Evolutionary conservation across 1,140 invertebrate genomes (phyloP).

Genomic region (Penaeus vannamei): DNA sequence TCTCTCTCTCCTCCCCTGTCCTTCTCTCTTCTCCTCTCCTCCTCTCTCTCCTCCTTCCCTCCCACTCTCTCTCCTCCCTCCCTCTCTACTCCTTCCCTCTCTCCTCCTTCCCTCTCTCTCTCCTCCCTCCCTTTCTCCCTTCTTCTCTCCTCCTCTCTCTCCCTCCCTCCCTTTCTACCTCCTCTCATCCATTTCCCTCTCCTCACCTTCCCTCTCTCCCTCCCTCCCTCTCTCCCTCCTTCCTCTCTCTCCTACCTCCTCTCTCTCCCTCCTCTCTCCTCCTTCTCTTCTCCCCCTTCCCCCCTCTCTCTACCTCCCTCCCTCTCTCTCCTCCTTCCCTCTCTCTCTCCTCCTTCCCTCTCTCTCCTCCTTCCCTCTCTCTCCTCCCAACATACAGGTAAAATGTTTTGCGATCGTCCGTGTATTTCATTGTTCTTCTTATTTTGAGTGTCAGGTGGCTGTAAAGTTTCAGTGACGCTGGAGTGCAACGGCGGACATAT

Average conservation of each 20-base stretch:
- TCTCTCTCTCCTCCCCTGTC: no score
- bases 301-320: background rate
- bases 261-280: background rate
- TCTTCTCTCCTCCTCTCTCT: no score
- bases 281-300: background rate
- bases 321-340: background rate
- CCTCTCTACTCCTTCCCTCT: no score
- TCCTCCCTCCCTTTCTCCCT: no score
- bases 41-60: no score
- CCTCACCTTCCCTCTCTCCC: background rate
- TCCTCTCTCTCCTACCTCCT: background rate
- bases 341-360: background rate
- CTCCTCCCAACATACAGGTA: background rate
- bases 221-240: constrained; percentile 8
- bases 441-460: no score
- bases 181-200: no score
- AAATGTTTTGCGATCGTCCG: background rate
- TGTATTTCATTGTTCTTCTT: background rate
- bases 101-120: no score
- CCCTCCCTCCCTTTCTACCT: background rate
- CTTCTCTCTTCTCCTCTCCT: no score
- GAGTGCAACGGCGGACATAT: no score
- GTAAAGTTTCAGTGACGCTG: no score
- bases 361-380: background rate
- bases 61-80: no score